Evolutionary conservation across 1,140 invertebrate species (phyloP), one percentile per base, ranked within the genome.

Genomic region (Bradynema listronoti): DNA sequence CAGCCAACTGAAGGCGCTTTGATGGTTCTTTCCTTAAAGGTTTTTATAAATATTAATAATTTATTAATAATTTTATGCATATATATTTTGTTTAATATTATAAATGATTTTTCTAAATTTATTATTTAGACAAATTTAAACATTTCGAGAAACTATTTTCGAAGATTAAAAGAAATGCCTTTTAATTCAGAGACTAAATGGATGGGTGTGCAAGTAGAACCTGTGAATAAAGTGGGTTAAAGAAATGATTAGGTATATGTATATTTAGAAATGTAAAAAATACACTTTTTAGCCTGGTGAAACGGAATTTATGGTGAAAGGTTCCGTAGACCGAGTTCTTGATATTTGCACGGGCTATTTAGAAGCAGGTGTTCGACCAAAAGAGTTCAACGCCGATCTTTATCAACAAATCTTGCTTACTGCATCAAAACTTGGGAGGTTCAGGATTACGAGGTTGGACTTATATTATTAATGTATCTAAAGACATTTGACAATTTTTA

Each of bases 1-100:
- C 90, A 95, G 73, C 94, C 95, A 43, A 99, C 95, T 29, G 95
- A 99, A 83, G 93, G 92, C 60, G 93, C 95, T 25, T 78, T 99
- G 14, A 82, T 98, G 25, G 87, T 88, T 4, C 87, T 87, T 41
- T 90, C 89, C 5, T 86, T 87, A 83, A 98, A 98, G 83, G 83
- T 85, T 68, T 58, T n/a, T 0, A n/a, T n/a, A 32, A 27, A 60
- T 30, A 14, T 41, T 69, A 22, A 5, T 14, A 24, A 25, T n/a
- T 50, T 39, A 27, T 29, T 29, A 24, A 55, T 58, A 43, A 29
- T n/a, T n/a, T n/a, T n/a, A n/a, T n/a, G n/a, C n/a, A n/a, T n/a
- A n/a, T n/a, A n/a, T n/a, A n/a, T n/a, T n/a, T n/a, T n/a, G n/a
- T n/a, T n/a, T n/a, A n/a, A n/a, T n/a, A n/a, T n/a, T n/a, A n/a